Percentiles rank a stretch among this genome's conserved stretches.
phyloP scores from a whole-genome alignment of 2,888 invertebrate genomes.

The Gerris lacustris region DNA sequence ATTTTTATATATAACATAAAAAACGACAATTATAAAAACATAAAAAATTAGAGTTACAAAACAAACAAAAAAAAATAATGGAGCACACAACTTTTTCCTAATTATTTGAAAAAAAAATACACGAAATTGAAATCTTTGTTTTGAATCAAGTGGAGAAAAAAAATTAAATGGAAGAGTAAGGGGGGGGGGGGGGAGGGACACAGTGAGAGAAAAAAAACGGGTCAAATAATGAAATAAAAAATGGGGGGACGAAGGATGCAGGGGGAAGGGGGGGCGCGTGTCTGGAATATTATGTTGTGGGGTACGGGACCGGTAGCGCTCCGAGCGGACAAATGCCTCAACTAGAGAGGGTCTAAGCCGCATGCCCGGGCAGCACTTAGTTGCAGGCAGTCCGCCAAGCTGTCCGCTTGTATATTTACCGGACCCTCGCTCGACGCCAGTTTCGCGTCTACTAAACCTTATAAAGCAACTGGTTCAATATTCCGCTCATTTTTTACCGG shows the following conservation, averaged over 20 bases:
- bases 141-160: too few relatives aligned
- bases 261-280: not conserved
- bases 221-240: not conserved
- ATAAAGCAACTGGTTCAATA: too few relatives aligned
- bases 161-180: not conserved
- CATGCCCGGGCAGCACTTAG: not conserved
- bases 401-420: not conserved
- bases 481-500: too few relatives aligned
- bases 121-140: too few relatives aligned
- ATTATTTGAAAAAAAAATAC: too few relatives aligned
- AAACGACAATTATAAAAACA: too few relatives aligned
- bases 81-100: too few relatives aligned
- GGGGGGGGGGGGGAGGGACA: not conserved
- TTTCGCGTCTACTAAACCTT: not conserved
- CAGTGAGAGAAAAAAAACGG: not conserved
- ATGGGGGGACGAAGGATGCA: not conserved
- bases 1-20: too few relatives aligned
- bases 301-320: not conserved
- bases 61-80: too few relatives aligned
- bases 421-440: not conserved
- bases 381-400: not conserved
- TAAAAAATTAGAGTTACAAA: too few relatives aligned
- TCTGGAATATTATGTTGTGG: too few relatives aligned
- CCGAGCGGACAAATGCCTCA: not conserved
- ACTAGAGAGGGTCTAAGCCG: not conserved